A percentile compares a stretch with the other conserved stretches of the same genome.
These are phyloP conservation scores for Ciconia maguari DNA, from an alignment of 2,113 vertebrate species.

Conservation along the genomic window DNA sequence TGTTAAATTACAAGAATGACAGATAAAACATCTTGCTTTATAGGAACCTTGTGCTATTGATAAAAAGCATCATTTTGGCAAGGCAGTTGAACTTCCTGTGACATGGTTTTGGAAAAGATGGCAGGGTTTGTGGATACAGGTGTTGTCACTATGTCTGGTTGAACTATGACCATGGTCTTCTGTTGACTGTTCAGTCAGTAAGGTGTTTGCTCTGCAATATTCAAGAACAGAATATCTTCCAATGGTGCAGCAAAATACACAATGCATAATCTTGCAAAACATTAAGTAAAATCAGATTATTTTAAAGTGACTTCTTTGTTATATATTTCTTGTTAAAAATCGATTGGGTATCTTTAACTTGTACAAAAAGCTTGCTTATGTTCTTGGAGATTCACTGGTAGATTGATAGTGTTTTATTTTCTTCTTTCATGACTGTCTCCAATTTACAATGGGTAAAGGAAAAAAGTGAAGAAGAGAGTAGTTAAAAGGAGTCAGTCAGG, in stretches of 20 bases:
- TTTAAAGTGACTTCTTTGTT: background rate
- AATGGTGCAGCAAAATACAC: background rate
- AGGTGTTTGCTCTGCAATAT: background rate
- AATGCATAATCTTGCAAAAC: background rate
- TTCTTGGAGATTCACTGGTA: background rate
- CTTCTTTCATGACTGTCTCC: background rate
- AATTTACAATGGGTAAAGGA: background rate
- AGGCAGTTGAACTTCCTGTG: background rate
- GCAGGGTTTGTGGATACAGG: rapidly evolving
- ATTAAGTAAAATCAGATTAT: background rate
- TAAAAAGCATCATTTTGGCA: background rate
- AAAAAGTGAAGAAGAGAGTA: background rate
- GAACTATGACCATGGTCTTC: background rate
- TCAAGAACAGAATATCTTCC: background rate
- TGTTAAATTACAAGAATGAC: background rate
- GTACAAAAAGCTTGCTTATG: background rate
- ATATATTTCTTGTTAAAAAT: background rate
- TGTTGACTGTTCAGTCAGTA: background rate
- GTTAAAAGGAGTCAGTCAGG: background rate
- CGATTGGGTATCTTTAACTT: background rate
- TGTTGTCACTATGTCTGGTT: background rate
- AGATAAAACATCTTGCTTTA: background rate
- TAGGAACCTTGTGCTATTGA: background rate
- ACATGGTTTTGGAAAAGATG: background rate
- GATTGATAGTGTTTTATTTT: background rate